Percentiles rank a stretch among this genome's conserved stretches.
Evolutionary conservation across 2,113 vertebrate genomes (phyloP).

Genomic region (Daphoenositta chrysoptera): DNA sequence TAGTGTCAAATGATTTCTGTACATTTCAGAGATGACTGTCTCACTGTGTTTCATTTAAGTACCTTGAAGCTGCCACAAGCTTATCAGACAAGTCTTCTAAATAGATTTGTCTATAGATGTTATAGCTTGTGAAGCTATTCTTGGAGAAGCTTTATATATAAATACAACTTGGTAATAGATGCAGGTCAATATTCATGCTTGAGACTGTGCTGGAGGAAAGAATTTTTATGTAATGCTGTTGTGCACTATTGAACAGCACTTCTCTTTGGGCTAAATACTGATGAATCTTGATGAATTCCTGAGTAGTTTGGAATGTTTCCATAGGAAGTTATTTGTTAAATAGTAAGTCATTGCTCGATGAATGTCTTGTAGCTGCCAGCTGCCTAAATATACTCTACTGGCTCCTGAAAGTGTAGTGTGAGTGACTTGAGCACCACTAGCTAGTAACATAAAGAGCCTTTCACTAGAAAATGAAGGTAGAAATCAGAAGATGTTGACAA

Average conservation of each 20-base stretch:
- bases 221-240: not conserved
- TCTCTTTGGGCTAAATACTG: not conserved
- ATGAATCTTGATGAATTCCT: not conserved
- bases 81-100: constrained; percentile 22
- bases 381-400: not conserved
- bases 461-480: not conserved
- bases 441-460: not conserved
- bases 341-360: not conserved
- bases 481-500: constrained; percentile 16
- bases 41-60: not conserved
- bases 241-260: not conserved
- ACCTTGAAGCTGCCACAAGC: not conserved
- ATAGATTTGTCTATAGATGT: not conserved
- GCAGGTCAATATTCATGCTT: not conserved
- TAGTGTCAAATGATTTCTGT: not conserved
- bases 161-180: not conserved
- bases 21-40: not conserved
- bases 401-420: not conserved
- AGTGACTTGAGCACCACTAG: not conserved
- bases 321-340: not conserved
- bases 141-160: not conserved
- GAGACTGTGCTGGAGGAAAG: not conserved
- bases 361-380: not conserved
- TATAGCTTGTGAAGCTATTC: not conserved
- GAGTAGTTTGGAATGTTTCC: not conserved